phyloP scores from a whole-genome alignment of 1,140 invertebrate genomes.

The Vanessa atalanta region DNA sequence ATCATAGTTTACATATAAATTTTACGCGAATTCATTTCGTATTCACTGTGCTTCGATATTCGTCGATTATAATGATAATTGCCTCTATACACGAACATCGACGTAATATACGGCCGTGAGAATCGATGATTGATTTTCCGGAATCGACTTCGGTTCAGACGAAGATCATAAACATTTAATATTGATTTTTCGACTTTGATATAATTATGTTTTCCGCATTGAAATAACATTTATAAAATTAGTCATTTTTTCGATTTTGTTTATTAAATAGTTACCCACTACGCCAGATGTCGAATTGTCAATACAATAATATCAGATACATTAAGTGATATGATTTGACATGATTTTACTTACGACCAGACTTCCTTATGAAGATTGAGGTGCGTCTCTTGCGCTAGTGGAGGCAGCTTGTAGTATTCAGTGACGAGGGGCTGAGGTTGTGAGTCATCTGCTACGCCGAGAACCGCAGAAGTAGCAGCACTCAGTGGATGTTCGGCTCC shows the following conservation, averaged over 20 bases:
- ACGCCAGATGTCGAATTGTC: too few species aligned
- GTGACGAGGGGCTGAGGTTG: constrained; percentile 66
- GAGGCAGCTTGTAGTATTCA: constrained; percentile 79
- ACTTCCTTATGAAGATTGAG: constrained; percentile 74
- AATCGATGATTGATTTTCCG: constrained; percentile 74
- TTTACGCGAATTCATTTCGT: constrained; percentile 78
- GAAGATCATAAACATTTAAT: constrained; percentile 32
- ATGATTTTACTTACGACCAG: constrained; percentile 73
- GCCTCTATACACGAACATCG: constrained; percentile 72
- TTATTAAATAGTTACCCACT: neutral
- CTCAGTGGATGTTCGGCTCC: constrained; percentile 66
- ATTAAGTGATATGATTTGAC: neutral
- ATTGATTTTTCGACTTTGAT: constrained; percentile 53
- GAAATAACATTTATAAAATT: neutral
- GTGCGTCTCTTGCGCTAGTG: constrained; percentile 67
- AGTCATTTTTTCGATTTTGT: neutral
- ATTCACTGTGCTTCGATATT: constrained; percentile 71
- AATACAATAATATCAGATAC: neutral
- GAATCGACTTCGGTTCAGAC: constrained; percentile 43
- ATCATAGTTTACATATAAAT: constrained; percentile 81
- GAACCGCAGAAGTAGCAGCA: constrained; percentile 65
- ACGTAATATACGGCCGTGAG: constrained; percentile 78
- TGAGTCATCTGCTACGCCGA: constrained; percentile 61
- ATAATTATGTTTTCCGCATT: constrained; percentile 40
- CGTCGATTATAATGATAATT: constrained; percentile 78